Evolutionary conservation across 2,113 vertebrate genomes (phyloP).

Genomic region (Malaclemys terrapin): DNA sequence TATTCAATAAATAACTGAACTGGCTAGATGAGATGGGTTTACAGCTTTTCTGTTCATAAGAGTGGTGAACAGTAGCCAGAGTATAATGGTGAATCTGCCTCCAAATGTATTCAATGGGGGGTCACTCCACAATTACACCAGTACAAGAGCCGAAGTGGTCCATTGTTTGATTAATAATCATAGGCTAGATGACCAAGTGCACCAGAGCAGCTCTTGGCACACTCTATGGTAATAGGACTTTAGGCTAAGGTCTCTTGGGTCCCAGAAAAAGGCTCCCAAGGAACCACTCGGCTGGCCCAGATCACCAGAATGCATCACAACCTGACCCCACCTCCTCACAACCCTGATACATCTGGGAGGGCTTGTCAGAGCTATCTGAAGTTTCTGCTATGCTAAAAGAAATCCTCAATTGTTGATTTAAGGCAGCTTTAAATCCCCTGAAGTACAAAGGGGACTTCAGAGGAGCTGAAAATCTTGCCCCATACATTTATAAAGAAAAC

Average conservation of each 20-base stretch:
- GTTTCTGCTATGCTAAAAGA: neutral
- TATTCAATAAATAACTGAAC: too few relatives aligned
- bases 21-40: too few relatives aligned
- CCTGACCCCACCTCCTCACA: accelerated
- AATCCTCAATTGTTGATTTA: neutral
- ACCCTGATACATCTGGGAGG: neutral
- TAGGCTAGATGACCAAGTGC: neutral
- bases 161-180: neutral
- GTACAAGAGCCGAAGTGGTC: too few relatives aligned
- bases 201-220: neutral
- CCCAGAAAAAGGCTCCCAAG: neutral
- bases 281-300: neutral
- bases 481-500: neutral
- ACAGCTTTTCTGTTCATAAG: too few relatives aligned
- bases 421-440: neutral
- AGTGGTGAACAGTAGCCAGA: too few relatives aligned
- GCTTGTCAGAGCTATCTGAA: neutral
- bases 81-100: too few relatives aligned
- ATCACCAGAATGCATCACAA: neutral
- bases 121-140: too few relatives aligned
- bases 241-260: neutral
- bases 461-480: too few relatives aligned
- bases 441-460: neutral
- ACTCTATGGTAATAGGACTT: neutral
- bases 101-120: too few relatives aligned